Percentiles rank a stretch among this genome's conserved stretches.
Conservation (phyloP, 2,797 vertebrate genomes). For the Oreochromis mossambicus region DNA sequence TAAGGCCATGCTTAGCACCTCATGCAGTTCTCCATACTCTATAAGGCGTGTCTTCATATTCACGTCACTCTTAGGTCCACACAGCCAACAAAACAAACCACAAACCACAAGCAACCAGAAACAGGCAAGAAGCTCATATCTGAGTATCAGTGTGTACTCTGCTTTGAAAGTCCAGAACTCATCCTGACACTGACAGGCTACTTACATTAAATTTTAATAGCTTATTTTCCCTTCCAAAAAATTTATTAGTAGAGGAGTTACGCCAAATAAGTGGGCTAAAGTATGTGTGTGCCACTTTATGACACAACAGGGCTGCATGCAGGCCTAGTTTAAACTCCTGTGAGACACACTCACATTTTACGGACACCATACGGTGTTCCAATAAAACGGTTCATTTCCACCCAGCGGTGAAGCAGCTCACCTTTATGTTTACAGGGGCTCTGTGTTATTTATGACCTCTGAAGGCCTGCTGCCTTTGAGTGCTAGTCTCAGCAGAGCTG, state of each 20-base stretch:
- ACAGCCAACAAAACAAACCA: slow-evolving; percentile 13
- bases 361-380: slow-evolving; percentile 63
- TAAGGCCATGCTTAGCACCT: slow-evolving; percentile 8
- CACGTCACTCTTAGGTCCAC: background rate
- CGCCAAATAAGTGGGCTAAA: background rate
- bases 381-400: slow-evolving; percentile 81
- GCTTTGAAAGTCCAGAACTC: slow-evolving; percentile 29
- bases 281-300: slow-evolving; percentile 37
- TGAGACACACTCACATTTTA: slow-evolving; percentile 65
- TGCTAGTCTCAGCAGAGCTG: slow-evolving; percentile 63
- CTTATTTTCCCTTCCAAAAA: slow-evolving; percentile 27
- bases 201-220: slow-evolving; percentile 32
- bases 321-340: slow-evolving; percentile 36
- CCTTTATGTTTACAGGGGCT: slow-evolving; percentile 66
- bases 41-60: slow-evolving; percentile 58
- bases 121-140: slow-evolving; percentile 8
- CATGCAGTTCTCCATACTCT: slow-evolving; percentile 23
- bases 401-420: slow-evolving; percentile 67
- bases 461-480: slow-evolving; percentile 69
- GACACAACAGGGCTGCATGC: slow-evolving; percentile 20
- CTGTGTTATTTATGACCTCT: slow-evolving; percentile 75
- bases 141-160: slow-evolving; percentile 4
- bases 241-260: slow-evolving; percentile 4
- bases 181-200: slow-evolving; percentile 23
- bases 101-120: background rate